Conservation (phyloP, 2,888 invertebrate genomes). For the Panopea generosa region DNA sequence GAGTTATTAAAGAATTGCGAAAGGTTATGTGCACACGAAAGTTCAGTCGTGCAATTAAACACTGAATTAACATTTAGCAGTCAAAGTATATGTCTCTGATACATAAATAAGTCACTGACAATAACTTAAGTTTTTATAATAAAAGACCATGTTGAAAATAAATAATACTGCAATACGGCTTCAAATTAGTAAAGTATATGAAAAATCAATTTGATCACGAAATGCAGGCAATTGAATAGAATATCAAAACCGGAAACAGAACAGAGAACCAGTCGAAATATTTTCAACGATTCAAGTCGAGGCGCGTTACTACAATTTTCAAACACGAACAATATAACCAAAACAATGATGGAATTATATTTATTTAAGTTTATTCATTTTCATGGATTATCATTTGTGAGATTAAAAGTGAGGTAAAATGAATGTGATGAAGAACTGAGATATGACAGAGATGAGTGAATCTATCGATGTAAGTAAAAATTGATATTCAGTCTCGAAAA, state of each 20-base stretch:
- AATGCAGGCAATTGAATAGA: no score
- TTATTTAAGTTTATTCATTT: constrained; percentile 30
- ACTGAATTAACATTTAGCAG: no score
- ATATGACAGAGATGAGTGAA: constrained; percentile 68
- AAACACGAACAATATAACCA: constrained; percentile 58
- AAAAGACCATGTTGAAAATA: no score
- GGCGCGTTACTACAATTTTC: constrained; percentile 69
- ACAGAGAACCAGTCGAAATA: constrained; percentile 36
- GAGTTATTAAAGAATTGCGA: no score
- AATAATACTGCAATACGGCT: no score
- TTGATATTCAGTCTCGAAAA: constrained; percentile 48
- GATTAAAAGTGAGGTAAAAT: constrained; percentile 33
- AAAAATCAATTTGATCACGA: no score
- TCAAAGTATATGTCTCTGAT: no score
- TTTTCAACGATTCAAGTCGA: constrained; percentile 69
- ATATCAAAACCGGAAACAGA: constrained; percentile 1
- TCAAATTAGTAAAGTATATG: no score
- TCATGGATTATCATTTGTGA: constrained; percentile 50
- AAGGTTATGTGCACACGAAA: no score
- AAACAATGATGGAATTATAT: constrained; percentile 54
- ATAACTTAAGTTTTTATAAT: no score
- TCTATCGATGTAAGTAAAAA: constrained; percentile 70
- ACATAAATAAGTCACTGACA: no score
- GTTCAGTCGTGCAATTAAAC: no score
- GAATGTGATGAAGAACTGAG: constrained; percentile 31